phyloP scores from a whole-genome alignment of 2,113 vertebrate genomes.

The Picathartes gymnocephalus region DNA sequence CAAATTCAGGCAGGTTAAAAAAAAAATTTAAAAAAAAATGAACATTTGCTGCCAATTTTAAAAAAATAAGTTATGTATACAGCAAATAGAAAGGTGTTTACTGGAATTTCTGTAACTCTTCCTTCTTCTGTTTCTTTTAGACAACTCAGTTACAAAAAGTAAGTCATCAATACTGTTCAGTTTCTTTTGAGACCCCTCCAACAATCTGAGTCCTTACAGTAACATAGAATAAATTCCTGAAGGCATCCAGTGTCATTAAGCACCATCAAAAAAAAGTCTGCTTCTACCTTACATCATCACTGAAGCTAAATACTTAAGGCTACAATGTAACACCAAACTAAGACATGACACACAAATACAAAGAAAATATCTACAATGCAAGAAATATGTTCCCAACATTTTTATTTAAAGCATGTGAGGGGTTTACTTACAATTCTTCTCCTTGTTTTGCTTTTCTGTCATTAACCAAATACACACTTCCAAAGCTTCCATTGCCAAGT shows the following conservation, averaged over 20 bases:
- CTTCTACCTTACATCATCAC: not conserved
- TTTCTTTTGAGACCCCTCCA: not conserved
- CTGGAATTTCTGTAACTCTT: not conserved
- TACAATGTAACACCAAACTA: not conserved
- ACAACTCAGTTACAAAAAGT: not conserved
- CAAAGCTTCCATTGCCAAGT: constrained; percentile 85
- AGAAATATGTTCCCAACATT: not conserved
- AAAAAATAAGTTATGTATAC: not conserved
- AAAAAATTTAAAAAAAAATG: not conserved
- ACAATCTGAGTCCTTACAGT: not conserved
- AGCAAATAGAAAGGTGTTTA: not conserved
- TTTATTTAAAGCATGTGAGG: not conserved
- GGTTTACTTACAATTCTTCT: constrained; percentile 80
- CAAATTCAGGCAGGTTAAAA: not conserved
- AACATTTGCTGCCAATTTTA: not conserved
- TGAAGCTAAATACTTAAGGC: not conserved
- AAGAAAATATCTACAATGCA: not conserved
- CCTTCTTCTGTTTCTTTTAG: not conserved
- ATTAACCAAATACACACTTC: constrained; percentile 80
- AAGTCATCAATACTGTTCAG: not conserved
- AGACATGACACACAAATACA: not conserved
- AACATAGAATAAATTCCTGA: not conserved
- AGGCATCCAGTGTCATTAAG: not conserved
- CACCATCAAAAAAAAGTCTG: not conserved
- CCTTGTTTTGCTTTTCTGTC: constrained; percentile 76